A percentile compares a stretch with the other conserved stretches of the same genome.
Evolutionary conservation across 2,888 invertebrate genomes (phyloP).

Genomic region (Slavum lentiscoides): DNA sequence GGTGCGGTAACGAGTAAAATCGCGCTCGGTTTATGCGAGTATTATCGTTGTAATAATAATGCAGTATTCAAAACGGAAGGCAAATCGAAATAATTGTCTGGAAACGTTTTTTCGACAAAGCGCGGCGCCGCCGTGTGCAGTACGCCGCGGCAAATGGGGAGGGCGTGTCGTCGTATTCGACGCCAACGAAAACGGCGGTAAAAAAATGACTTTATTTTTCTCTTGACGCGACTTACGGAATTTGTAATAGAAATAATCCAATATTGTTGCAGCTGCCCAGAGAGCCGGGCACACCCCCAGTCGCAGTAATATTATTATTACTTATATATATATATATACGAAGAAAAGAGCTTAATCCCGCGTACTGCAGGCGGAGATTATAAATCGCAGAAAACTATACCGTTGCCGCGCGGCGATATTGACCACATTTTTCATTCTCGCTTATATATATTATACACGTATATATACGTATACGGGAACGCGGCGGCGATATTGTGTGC

Average conservation of each 20-base stretch:
- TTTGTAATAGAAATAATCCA: conserved; percentile 14
- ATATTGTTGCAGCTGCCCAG: neutral
- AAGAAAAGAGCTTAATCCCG: conserved; percentile 24
- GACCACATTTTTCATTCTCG: conserved; percentile 44
- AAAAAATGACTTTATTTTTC: neutral
- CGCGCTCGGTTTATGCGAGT: no score
- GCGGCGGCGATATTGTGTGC: conserved; percentile 20
- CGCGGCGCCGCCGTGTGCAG: no score
- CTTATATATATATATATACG: neutral
- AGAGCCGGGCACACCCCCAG: neutral
- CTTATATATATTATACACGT: no score
- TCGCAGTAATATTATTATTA: neutral
- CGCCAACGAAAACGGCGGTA: neutral
- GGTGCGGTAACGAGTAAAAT: no score
- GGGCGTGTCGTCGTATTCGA: neutral
- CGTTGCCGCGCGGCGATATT: conserved; percentile 17
- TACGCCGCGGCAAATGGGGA: no score
- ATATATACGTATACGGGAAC: no score
- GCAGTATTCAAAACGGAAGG: conserved; percentile 10
- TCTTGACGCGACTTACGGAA: neutral
- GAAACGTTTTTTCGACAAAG: neutral
- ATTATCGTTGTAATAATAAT: no score
- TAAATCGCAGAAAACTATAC: conserved; percentile 33
- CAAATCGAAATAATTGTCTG: neutral
- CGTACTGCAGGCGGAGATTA: conserved; percentile 11